phyloP scores from a whole-genome alignment of 35 echinoderm and acorn worm species.

The Hemicentrotus pulcherrimus region DNA sequence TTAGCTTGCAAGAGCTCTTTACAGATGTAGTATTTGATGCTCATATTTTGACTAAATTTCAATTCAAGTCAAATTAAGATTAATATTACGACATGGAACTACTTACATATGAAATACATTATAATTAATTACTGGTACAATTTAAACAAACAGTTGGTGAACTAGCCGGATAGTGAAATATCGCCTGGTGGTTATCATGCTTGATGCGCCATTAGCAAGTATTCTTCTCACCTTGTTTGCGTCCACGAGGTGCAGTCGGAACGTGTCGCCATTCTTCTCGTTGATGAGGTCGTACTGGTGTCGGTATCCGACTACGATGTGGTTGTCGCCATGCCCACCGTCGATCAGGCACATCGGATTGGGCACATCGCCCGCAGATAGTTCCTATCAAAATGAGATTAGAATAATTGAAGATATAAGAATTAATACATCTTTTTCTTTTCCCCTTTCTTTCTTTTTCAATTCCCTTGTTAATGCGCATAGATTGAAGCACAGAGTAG shows the following conservation, averaged over 20 bases:
- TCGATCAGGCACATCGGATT: slow-evolving; percentile 80
- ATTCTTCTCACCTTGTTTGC: slow-evolving; percentile 74
- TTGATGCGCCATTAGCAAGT: not conserved
- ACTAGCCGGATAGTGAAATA: too few relatives aligned
- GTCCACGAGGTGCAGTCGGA: slow-evolving; percentile 78
- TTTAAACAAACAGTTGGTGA: too few relatives aligned
- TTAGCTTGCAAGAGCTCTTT: too few relatives aligned
- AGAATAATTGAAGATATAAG: not conserved
- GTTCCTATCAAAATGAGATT: slow-evolving; percentile 56
- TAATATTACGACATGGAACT: too few relatives aligned
- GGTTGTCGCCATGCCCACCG: slow-evolving; percentile 84
- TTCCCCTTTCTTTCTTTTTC: too few relatives aligned
- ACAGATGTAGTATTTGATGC: too few relatives aligned
- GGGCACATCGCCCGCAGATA: slow-evolving; percentile 83
- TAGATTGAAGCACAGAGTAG: not conserved
- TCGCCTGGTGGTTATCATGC: too few relatives aligned
- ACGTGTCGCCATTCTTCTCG: slow-evolving; percentile 93
- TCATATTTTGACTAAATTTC: too few relatives aligned
- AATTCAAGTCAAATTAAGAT: too few relatives aligned
- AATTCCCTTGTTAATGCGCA: not conserved
- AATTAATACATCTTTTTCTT: too few relatives aligned
- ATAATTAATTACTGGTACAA: too few relatives aligned
- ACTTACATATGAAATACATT: too few relatives aligned
- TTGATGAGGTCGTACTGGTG: slow-evolving; percentile 99
- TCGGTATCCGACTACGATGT: slow-evolving; percentile 85